Evolutionary conservation across 2,113 vertebrate species (phyloP), one percentile per base, ranked within the genome.

Genomic region (Chionis minor): DNA sequence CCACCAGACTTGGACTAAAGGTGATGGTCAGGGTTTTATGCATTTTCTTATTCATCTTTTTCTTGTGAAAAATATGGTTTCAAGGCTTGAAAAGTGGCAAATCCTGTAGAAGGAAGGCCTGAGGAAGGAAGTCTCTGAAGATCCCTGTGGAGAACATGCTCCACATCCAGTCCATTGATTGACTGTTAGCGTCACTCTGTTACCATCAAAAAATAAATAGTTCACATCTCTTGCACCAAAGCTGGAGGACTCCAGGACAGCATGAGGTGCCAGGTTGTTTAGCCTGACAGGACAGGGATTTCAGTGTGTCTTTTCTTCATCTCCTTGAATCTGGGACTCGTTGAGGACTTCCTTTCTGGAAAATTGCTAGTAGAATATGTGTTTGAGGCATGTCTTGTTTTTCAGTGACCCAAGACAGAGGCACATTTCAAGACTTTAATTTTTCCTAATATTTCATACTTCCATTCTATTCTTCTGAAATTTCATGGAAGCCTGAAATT

Each of bases 191-290:
- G 20, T 65, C 62, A 19, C 27, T 65, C 21, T 63, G 26, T 42
- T 40, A 8, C 22, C 13, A 33, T 21, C 2, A 14, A 45, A 47
- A 21, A 49, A 33, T 4, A 24, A 47, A 35, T 4, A 47, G 1
- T 40, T 62, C 40, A 2, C 3, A 0, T 52, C 1, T 20, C 21
- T 87, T 73, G 19, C 14, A 45, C 3, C 1, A 1, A 47, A 86
- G 7, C 4, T 77, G 35, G 30, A 77, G 33, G 18, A 27, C 9
- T 47, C 16, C 4, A 17, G n/a, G n/a, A 21, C 6, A 28, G 44
- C 26, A 19, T 0, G 3, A 73, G 33, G 38, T 73, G 38, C 38
- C 21, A 26, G 24, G 22, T 21, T 33, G 19, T 84, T 52, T 40
- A 61, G 2, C 18, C 45, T 69, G 55, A 30, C 4, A 51, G 63